Evolutionary conservation across 2,113 vertebrate species (phyloP), one percentile per base, ranked within the genome.

Genomic region (Sinocyclocheilus grahami): DNA sequence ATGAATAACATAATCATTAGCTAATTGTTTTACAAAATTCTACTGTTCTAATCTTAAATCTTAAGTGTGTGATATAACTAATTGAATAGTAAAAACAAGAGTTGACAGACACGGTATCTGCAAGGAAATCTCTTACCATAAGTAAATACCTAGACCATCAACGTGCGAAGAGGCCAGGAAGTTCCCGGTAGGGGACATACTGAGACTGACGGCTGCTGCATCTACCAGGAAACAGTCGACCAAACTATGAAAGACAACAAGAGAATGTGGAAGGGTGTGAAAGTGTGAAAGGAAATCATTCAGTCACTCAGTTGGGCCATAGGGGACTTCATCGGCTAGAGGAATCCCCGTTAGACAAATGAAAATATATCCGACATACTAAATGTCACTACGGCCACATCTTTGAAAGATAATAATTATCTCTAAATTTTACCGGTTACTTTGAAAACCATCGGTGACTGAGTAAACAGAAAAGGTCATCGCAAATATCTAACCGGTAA

Each of bases 121-220:
- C 60, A 53, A n/a, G 75, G 3, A 16, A n/a, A 80, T 51, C 84
- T 95, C 97, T 95, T 89, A 99, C 98, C 98, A 99, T 10, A 99
- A 93, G 89, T 95, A 98, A 92, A 99, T 92, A 80, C 97, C 97
- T 91, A 99, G 96, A 78, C 96, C 95, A 92, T 99, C 97, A 3
- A 99, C 96, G 1, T 99, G 98, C n/a, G 96, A 90, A 1, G 98
- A 96, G 18, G 97, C 96, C 77, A 99, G 91, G 91, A 98, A 98
- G 91, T 99, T 97, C 92, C 98, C 98, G 0, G 97, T 98, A 9
- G 97, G 97, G 0, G 98, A 99, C 95, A 99, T 94, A 71, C 95
- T 95, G 89, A 99, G 90, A 78, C 96, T 95, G 65, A 98, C 95
- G 18, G 97, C 96, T 76, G 97, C 96, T 0, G 94, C 94, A 27